A percentile compares a stretch with the other conserved stretches of the same genome.
These are phyloP conservation scores for Artibeus lituratus DNA, from an alignment of 2,797 vertebrate species.

Conservation along the genomic window DNA sequence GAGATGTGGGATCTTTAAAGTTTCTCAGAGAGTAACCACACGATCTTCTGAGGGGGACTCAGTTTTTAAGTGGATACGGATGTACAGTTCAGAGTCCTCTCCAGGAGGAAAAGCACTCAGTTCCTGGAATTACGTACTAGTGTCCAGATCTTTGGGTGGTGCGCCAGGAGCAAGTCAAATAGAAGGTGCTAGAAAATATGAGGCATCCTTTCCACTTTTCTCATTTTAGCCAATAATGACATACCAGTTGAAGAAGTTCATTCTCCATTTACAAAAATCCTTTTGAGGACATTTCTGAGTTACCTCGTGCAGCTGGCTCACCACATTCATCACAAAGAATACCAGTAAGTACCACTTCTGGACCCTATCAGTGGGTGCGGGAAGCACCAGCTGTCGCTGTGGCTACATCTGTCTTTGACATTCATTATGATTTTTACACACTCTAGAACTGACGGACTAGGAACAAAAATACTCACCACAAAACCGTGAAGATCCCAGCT, in stretches of 20 bases:
- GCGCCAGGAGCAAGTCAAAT: not conserved
- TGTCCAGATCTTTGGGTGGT: not conserved
- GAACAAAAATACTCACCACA: not conserved
- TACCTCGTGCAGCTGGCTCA: slow-evolving; percentile 87
- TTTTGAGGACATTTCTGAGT: slow-evolving; percentile 86
- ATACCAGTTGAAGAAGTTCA: slow-evolving; percentile 78
- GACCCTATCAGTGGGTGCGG: fast-evolving
- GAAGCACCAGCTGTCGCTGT: not conserved
- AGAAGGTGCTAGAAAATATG: not conserved
- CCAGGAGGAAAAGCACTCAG: not conserved
- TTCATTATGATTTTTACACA: not conserved
- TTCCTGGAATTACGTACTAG: not conserved
- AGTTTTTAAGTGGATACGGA: not conserved
- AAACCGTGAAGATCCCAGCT: not conserved
- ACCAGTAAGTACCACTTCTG: slow-evolving; percentile 82
- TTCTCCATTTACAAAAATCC: slow-evolving; percentile 85
- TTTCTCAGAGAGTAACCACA: not conserved
- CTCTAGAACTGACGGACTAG: not conserved
- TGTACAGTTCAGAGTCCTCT: not conserved
- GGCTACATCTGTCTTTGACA: not conserved
- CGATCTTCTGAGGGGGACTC: not conserved
- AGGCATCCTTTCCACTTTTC: not conserved
- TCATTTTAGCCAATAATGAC: slow-evolving; percentile 73
- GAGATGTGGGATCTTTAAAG: not conserved
- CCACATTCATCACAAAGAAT: slow-evolving; percentile 84